phyloP scores from a whole-genome alignment of 2,113 vertebrate species.

The Triplophysa tibetana region DNA sequence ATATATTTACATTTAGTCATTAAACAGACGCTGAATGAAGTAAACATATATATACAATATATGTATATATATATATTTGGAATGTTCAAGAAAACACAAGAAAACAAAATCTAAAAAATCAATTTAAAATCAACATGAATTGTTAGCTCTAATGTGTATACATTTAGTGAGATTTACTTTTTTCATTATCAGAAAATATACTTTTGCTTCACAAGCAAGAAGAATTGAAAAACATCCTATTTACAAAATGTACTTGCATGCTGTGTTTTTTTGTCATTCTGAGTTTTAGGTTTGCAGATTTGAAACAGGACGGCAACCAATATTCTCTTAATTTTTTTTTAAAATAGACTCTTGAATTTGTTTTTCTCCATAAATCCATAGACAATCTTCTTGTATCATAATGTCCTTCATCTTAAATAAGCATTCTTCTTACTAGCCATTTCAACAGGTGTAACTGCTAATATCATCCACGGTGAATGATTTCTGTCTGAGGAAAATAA shows the following conservation, averaged over 20 bases:
- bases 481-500: neutral
- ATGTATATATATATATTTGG: no score
- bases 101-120: neutral
- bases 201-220: no score
- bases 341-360: neutral
- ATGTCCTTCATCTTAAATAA: neutral
- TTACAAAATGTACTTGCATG: no score
- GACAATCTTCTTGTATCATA: slow-evolving; percentile 1
- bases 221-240: no score
- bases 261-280: no score
- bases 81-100: neutral
- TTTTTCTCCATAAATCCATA: neutral
- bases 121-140: neutral
- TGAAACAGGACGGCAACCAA: neutral
- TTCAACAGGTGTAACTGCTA: slow-evolving; percentile 10
- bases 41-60: no score
- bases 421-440: neutral
- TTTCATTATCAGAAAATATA: neutral
- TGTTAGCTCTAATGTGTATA: neutral
- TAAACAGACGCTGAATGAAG: no score
- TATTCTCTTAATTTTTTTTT: neutral
- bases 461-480: neutral
- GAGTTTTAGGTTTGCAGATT: neutral
- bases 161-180: slow-evolving; percentile 6
- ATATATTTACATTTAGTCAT: no score